Conservation (phyloP, 2,888 invertebrate genomes). For the Pandemis cinnamomeana region DNA sequence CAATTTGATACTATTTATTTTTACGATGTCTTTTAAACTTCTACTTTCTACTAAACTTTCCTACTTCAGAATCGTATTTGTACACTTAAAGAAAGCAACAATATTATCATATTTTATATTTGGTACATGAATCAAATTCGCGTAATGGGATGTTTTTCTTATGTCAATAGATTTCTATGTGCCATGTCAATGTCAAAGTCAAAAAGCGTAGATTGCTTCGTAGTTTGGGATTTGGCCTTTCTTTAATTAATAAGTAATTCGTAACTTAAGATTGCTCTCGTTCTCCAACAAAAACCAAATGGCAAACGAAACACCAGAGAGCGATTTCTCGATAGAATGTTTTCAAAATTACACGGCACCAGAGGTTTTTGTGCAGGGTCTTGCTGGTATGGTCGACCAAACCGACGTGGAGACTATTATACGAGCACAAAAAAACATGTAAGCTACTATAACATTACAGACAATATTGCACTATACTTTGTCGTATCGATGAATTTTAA, state of each 20-base stretch:
- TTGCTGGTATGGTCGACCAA: slow-evolving; percentile 96
- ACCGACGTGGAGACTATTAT: slow-evolving; percentile 96
- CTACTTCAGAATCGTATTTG: too few relatives aligned
- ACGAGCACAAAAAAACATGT: slow-evolving; percentile 96
- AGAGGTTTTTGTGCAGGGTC: slow-evolving; percentile 96
- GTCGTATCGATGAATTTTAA: too few relatives aligned
- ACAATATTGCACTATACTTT: too few relatives aligned
- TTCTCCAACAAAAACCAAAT: slow-evolving; percentile 52
- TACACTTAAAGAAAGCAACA: too few relatives aligned
- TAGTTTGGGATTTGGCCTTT: not conserved
- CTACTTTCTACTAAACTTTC: too few relatives aligned
- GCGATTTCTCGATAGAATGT: slow-evolving; percentile 92
- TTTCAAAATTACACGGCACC: slow-evolving; percentile 96
- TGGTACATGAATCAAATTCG: not conserved
- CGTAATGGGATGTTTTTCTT: slow-evolving; percentile 11
- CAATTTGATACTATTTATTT: too few relatives aligned
- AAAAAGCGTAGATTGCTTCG: slow-evolving; percentile 1
- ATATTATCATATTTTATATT: too few relatives aligned
- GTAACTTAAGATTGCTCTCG: not conserved
- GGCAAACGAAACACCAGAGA: slow-evolving; percentile 86
- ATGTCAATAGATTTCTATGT: not conserved
- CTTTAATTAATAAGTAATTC: not conserved
- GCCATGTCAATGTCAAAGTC: slow-evolving; percentile 21
- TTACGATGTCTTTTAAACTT: too few relatives aligned
- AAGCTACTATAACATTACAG: slow-evolving; percentile 57